phyloP scores from a whole-genome alignment of 2,797 vertebrate genomes.

The Coreius guichenoti region DNA sequence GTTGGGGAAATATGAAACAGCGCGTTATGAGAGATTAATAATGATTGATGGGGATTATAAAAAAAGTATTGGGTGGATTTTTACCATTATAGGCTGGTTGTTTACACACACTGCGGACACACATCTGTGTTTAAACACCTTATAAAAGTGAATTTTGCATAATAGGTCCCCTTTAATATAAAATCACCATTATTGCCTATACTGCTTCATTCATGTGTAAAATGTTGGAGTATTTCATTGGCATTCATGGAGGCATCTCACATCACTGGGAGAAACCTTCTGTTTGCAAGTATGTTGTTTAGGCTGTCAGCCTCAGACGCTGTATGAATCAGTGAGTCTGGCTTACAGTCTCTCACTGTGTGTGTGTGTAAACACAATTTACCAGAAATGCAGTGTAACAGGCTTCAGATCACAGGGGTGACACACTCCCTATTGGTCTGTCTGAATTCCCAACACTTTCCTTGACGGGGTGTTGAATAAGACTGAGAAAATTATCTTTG shows the following conservation, averaged over 20 bases:
- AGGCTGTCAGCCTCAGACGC: constrained; percentile 51
- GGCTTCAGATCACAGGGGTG: constrained; percentile 13
- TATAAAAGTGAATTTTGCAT: no score
- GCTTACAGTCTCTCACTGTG: constrained; percentile 42
- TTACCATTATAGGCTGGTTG: no score
- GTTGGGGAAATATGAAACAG: no score
- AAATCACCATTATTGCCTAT: background rate
- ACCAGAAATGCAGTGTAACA: constrained; percentile 30
- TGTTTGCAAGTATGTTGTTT: constrained; percentile 56
- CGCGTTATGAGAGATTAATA: no score
- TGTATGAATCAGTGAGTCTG: constrained; percentile 52
- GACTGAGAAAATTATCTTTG: constrained; percentile 35
- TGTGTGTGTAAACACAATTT: constrained; percentile 40
- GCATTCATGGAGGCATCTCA: background rate
- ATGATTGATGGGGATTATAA: no score
- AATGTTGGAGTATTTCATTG: background rate
- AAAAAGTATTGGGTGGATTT: no score
- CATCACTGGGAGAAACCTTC: constrained; percentile 42
- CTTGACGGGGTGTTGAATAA: background rate
- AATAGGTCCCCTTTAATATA: background rate
- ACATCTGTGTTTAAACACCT: no score
- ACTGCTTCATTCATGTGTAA: background rate
- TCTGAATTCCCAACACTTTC: constrained; percentile 33
- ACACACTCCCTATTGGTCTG: constrained; percentile 26
- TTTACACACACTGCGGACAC: no score